Conservation (phyloP, 2,888 invertebrate genomes). For the Caenorhabditis parvicauda region DNA sequence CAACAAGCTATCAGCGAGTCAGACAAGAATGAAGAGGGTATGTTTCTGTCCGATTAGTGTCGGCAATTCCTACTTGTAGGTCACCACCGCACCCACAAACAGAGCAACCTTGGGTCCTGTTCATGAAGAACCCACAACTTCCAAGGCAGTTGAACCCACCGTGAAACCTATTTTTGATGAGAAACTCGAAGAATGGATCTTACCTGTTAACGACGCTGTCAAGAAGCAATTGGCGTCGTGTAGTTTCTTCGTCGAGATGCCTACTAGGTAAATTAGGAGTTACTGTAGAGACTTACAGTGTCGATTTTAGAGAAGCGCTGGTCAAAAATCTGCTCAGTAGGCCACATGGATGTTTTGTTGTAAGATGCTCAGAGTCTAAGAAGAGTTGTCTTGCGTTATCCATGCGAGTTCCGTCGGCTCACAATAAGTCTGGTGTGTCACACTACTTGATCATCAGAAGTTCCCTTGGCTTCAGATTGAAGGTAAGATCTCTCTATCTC, state of each 20-base stretch:
- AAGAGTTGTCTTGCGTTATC: slow-evolving; percentile 32
- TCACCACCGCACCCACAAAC: too few relatives aligned
- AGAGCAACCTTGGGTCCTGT: slow-evolving; percentile 11
- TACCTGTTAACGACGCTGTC: slow-evolving; percentile 28
- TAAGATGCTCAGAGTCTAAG: slow-evolving; percentile 34
- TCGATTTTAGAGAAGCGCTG: slow-evolving; percentile 28
- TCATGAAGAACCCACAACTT: slow-evolving; percentile 8
- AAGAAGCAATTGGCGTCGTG: slow-evolving; percentile 31
- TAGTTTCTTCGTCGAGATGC: slow-evolving; percentile 37
- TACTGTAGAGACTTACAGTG: neutral
- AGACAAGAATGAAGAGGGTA: too few relatives aligned
- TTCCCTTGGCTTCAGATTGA: slow-evolving; percentile 34
- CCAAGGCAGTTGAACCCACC: neutral
- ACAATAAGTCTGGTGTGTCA: slow-evolving; percentile 33
- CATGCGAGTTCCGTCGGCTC: slow-evolving; percentile 29
- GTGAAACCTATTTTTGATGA: slow-evolving; percentile 20
- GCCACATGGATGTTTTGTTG: slow-evolving; percentile 40
- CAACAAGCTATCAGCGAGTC: too few relatives aligned
- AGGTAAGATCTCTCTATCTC: slow-evolving; percentile 8
- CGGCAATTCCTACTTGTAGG: too few relatives aligned
- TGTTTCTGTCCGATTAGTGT: too few relatives aligned
- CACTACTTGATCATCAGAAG: slow-evolving; percentile 40
- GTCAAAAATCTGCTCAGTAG: slow-evolving; percentile 27
- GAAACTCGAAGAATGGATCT: slow-evolving; percentile 34
- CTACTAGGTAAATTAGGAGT: slow-evolving; percentile 22